Conservation (phyloP, 1,140 invertebrate species). For the Aphaenogaster rudis region DNA sequence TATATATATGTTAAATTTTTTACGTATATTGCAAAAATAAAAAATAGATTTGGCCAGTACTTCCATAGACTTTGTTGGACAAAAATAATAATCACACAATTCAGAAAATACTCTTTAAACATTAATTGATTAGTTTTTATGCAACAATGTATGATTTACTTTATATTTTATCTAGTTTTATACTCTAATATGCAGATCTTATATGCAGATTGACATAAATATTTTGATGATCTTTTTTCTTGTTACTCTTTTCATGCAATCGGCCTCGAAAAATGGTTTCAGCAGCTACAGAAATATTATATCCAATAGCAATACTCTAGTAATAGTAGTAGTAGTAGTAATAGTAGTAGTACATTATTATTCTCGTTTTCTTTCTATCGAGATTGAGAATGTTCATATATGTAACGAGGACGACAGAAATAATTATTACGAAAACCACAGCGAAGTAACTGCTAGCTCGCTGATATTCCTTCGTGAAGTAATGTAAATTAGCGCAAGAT, state of each 20-base stretch:
- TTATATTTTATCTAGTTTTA: background rate
- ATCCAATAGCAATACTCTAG: constrained; percentile 8
- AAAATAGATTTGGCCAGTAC: background rate
- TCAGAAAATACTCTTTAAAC: background rate
- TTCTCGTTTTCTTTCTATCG: constrained; percentile 22
- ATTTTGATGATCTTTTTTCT: background rate
- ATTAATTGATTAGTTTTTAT: background rate
- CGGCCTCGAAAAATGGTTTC: constrained; percentile 62
- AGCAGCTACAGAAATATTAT: constrained; percentile 32
- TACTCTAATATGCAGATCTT: too few relatives aligned
- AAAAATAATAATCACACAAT: constrained; percentile 5
- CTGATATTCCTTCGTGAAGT: constrained; percentile 63
- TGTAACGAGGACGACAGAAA: constrained; percentile 37
- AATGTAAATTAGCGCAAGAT: constrained; percentile 67
- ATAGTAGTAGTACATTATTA: constrained; percentile 11
- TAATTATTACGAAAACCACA: constrained; percentile 75
- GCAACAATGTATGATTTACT: background rate
- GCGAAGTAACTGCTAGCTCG: constrained; percentile 69
- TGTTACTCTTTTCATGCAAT: constrained; percentile 10
- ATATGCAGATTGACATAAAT: background rate
- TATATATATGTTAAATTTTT: constrained; percentile 1
- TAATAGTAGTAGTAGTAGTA: background rate
- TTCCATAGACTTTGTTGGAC: background rate
- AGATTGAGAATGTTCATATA: constrained; percentile 14
- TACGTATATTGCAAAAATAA: constrained; percentile 15